phyloP scores from a whole-genome alignment of 2,888 invertebrate genomes.

The Anagyrus pseudococci region DNA sequence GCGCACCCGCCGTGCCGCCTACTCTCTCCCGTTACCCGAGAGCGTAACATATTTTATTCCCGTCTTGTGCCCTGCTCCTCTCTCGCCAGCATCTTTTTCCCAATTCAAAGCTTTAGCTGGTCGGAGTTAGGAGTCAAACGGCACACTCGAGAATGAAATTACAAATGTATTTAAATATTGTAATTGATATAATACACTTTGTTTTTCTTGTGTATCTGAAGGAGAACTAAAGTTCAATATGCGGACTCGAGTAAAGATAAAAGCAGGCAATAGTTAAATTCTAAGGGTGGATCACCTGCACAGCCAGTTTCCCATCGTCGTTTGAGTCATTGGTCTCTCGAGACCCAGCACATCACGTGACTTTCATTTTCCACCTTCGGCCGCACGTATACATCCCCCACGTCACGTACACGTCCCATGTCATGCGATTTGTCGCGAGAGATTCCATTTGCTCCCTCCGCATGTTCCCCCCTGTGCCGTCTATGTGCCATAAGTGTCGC shows the following conservation, averaged over 20 bases:
- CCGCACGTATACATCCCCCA: constrained; percentile 35
- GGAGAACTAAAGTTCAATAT: too few relatives aligned
- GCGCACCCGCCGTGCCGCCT: constrained; percentile 18
- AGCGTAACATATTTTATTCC: constrained; percentile 37
- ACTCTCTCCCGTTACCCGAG: too few relatives aligned
- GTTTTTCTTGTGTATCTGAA: too few relatives aligned
- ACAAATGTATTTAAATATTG: too few relatives aligned
- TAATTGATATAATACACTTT: too few relatives aligned
- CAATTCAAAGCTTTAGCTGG: too few relatives aligned
- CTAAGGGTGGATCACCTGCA: constrained; percentile 26
- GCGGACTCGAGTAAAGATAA: too few relatives aligned
- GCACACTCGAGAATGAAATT: too few relatives aligned
- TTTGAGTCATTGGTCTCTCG: constrained; percentile 61
- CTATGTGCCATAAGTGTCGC: too few relatives aligned
- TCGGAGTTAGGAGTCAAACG: too few relatives aligned
- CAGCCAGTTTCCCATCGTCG: constrained; percentile 53
- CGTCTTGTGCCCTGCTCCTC: constrained; percentile 40
- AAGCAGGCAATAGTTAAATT: too few relatives aligned
- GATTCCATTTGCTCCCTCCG: constrained; percentile 29
- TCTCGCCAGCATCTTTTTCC: constrained; percentile 45
- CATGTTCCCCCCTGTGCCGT: constrained; percentile 19
- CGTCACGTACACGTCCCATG: constrained; percentile 46
- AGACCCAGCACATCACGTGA: constrained; percentile 53
- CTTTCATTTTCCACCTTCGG: constrained; percentile 36
- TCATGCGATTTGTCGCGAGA: constrained; percentile 48